A percentile compares a stretch with the other conserved stretches of the same genome.
Conservation (phyloP, 2,888 invertebrate species). For the Cephus pygmeus region DNA sequence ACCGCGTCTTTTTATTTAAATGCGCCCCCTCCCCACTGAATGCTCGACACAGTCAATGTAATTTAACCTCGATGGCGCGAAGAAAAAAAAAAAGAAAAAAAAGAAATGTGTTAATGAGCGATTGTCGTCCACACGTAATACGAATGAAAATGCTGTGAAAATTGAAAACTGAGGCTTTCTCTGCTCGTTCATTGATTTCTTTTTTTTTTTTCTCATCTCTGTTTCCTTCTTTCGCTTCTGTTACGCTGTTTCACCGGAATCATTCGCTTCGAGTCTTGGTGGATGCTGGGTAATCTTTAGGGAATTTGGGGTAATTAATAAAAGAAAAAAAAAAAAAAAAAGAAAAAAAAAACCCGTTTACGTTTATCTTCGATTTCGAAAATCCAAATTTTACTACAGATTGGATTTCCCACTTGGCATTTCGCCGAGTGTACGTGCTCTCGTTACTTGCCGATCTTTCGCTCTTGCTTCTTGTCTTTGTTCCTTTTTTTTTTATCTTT, state of each 20-base stretch:
- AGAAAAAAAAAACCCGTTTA: neutral
- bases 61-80: constrained; percentile 48
- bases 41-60: constrained; percentile 48
- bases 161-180: constrained; percentile 38
- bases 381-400: neutral
- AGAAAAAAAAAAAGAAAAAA: constrained; percentile 51
- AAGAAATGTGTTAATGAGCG: constrained; percentile 62
- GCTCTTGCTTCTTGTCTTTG: neutral
- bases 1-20: constrained; percentile 61
- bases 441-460: neutral
- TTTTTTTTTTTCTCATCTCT: constrained; percentile 31
- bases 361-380: neutral
- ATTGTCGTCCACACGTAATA: constrained; percentile 54
- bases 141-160: constrained; percentile 53
- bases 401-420: neutral
- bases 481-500: neutral
- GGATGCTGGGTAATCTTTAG: neutral
- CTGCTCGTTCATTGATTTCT: neutral
- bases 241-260: neutral
- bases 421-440: neutral
- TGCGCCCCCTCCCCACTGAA: constrained; percentile 46
- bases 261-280: neutral
- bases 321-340: too few species aligned
- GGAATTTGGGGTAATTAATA: neutral
- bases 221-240: constrained; percentile 16